phyloP scores from a whole-genome alignment of 1,140 invertebrate genomes.

The Lasaia peninsularis region DNA sequence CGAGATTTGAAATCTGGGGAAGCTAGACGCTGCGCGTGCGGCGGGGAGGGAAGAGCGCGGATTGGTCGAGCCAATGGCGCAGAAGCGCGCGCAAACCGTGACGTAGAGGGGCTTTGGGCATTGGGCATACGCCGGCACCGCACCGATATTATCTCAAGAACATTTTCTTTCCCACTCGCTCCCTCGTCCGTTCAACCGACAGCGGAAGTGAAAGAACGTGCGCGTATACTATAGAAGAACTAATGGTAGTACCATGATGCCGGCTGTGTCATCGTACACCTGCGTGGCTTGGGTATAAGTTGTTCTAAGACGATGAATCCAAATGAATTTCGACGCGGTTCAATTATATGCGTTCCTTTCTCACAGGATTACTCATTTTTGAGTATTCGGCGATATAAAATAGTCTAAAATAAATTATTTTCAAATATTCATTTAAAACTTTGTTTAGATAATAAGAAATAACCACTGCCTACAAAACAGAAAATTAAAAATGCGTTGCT shows the following conservation, averaged over 20 bases:
- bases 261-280: constrained; percentile 29
- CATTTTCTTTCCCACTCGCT: constrained; percentile 65
- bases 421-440: too few species aligned
- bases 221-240: constrained; percentile 57
- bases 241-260: constrained; percentile 38
- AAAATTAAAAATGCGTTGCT: too few species aligned
- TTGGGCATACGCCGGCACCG: constrained; percentile 38
- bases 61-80: constrained; percentile 40
- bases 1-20: constrained; percentile 74
- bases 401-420: too few species aligned
- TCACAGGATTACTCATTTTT: constrained; percentile 4
- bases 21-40: constrained; percentile 67
- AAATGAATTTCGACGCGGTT: constrained; percentile 10
- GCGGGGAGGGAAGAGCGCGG: constrained; percentile 33
- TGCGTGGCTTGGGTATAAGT: constrained; percentile 22
- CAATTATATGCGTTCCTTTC: constrained; percentile 7
- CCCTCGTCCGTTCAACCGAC: constrained; percentile 68
- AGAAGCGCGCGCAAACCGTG: constrained; percentile 57
- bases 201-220: constrained; percentile 70
- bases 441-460: too few species aligned
- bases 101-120: constrained; percentile 37
- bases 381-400: neutral
- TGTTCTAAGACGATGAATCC: constrained; percentile 8
- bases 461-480: too few species aligned
- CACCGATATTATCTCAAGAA: constrained; percentile 63